Conservation (phyloP, 2,888 invertebrate species). For the Leucoma salicis region DNA sequence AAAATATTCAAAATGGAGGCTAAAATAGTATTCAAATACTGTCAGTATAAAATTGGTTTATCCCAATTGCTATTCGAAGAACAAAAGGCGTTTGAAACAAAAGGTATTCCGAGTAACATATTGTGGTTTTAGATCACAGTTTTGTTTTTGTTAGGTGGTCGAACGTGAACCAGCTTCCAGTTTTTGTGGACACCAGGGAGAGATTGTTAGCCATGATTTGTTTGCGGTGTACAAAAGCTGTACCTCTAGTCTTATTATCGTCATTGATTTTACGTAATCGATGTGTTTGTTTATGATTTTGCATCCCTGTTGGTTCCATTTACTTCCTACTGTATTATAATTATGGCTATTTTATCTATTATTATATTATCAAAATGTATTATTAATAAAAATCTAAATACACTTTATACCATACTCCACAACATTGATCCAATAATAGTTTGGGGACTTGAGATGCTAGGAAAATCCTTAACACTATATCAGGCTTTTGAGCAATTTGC, state of each 20-base stretch:
- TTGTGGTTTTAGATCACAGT: conserved; percentile 44
- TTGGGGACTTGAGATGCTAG: too few species aligned
- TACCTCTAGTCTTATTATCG: conserved; percentile 33
- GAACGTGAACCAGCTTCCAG: conserved; percentile 33
- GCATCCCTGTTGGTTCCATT: not conserved
- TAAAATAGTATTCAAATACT: conserved; percentile 23
- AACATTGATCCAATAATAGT: too few species aligned
- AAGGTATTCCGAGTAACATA: conserved; percentile 45
- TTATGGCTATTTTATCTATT: too few species aligned
- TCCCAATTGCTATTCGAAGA: conserved; percentile 37
- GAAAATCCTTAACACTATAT: too few species aligned
- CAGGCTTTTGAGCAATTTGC: too few species aligned
- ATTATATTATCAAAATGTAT: too few species aligned
- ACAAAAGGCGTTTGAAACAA: conserved; percentile 44
- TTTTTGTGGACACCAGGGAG: conserved; percentile 42
- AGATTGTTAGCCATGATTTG: conserved; percentile 49
- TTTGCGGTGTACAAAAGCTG: conserved; percentile 39
- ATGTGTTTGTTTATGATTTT: not conserved
- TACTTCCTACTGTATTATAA: not conserved
- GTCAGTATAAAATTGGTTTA: conserved; percentile 40
- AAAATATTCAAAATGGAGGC: too few species aligned
- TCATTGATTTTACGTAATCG: conserved; percentile 36
- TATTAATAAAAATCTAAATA: too few species aligned
- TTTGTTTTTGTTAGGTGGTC: conserved; percentile 41
- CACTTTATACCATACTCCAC: too few species aligned